Evolutionary conservation across 2,113 vertebrate genomes (phyloP).

Genomic region (Diphyllodes magnificus): DNA sequence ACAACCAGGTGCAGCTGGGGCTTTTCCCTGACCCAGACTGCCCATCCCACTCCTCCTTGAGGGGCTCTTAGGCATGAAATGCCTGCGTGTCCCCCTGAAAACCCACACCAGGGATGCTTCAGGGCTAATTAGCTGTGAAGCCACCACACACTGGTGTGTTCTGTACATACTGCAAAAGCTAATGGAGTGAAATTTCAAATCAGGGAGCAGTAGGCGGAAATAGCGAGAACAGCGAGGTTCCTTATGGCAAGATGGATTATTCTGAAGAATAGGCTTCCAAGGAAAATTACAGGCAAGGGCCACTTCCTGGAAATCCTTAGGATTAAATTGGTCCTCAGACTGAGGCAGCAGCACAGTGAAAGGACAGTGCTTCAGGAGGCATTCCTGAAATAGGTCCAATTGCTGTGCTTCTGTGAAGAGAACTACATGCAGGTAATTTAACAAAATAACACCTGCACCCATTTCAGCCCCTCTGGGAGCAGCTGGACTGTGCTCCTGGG

Average conservation of each 20-base stretch:
- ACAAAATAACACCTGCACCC: neutral
- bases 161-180: neutral
- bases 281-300: neutral
- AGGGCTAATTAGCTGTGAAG: neutral
- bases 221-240: neutral
- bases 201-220: neutral
- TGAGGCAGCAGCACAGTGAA: neutral
- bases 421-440: neutral
- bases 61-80: neutral
- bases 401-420: neutral
- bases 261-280: neutral
- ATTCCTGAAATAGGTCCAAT: neutral
- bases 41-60: rapidly evolving
- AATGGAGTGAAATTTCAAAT: neutral
- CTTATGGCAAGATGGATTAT: neutral
- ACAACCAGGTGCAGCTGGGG: neutral
- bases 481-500: neutral
- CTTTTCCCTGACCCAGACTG: neutral
- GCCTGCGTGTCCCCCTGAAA: rapidly evolving
- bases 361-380: neutral
- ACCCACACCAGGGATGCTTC: neutral
- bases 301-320: neutral
- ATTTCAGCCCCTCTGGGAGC: neutral
- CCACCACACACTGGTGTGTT: neutral
- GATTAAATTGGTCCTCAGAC: neutral